A percentile compares a stretch with the other conserved stretches of the same genome.
Evolutionary conservation across 1,140 invertebrate species (phyloP).

Genomic region (Cotesia vestalis): DNA sequence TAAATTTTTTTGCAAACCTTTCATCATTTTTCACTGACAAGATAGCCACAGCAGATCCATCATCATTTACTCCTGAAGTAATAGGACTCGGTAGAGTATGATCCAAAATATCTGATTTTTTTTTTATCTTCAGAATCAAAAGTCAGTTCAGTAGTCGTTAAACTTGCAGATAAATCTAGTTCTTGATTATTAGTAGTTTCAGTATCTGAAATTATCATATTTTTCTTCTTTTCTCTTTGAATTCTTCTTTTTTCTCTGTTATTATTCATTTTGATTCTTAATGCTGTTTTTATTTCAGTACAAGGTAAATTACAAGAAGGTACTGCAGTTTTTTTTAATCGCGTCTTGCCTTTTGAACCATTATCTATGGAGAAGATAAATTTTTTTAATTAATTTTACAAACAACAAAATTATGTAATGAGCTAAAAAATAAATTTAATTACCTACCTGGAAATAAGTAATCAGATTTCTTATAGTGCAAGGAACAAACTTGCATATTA

Average conservation of each 20-base stretch:
- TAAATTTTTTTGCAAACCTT: no score
- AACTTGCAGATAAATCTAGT: no score
- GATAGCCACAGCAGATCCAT: no score
- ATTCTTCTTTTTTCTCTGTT: neutral
- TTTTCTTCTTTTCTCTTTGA: neutral
- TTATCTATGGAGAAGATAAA: neutral
- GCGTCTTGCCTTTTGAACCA: neutral
- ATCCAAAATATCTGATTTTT: no score
- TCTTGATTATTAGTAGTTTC: no score
- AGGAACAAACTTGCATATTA: constrained; percentile 20
- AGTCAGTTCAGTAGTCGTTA: no score
- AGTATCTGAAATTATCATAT: neutral
- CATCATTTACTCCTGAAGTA: no score
- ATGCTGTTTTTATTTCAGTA: constrained; percentile 5
- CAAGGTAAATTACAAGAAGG: constrained; percentile 6
- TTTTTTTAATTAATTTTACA: constrained; percentile 2
- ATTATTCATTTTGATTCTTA: neutral
- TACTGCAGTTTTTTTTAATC: constrained; percentile 1
- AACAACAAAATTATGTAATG: neutral
- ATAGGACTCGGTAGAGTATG: no score
- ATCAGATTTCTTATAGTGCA: constrained; percentile 4
- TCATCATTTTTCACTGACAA: no score
- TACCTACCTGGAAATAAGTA: constrained; percentile 18
- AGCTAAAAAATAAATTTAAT: constrained; percentile 12
- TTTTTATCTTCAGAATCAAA: no score